phyloP scores from a whole-genome alignment of 1,140 invertebrate species.

The Ceratina japonica region DNA sequence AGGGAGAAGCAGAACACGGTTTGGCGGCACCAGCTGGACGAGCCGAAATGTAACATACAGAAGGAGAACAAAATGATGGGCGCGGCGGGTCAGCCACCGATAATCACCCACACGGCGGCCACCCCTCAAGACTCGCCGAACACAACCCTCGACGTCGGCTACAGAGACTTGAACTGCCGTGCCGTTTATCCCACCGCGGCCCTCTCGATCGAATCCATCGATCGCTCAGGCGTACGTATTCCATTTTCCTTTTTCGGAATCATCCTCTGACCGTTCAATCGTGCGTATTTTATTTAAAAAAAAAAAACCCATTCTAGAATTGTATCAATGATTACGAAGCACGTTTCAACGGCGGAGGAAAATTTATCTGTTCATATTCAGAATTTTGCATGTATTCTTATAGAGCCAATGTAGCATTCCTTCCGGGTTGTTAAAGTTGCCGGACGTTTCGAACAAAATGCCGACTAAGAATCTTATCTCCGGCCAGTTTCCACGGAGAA shows the following conservation, averaged over 20 bases:
- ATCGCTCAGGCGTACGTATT: slow-evolving; percentile 81
- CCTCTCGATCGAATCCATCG: slow-evolving; percentile 82
- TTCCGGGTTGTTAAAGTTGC: slow-evolving; percentile 74
- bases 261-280: neutral
- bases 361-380: neutral
- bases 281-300: no score
- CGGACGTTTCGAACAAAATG: slow-evolving; percentile 75
- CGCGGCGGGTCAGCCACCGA: slow-evolving; percentile 82
- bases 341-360: neutral
- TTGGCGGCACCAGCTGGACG: slow-evolving; percentile 77
- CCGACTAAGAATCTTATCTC: slow-evolving; percentile 73
- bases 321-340: no score
- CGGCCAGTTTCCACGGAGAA: slow-evolving; percentile 71
- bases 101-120: slow-evolving; percentile 97
- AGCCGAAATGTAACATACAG: slow-evolving; percentile 91
- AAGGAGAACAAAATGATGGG: slow-evolving; percentile 86
- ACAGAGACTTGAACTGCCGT: slow-evolving; percentile 81
- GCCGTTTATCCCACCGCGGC: slow-evolving; percentile 78
- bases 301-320: no score
- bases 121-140: slow-evolving; percentile 96
- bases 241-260: slow-evolving; percentile 14
- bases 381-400: slow-evolving; percentile 27
- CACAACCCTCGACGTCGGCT: slow-evolving; percentile 90
- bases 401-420: slow-evolving; percentile 77
- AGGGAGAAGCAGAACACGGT: slow-evolving; percentile 80